Evolutionary conservation across 1,140 invertebrate species (phyloP), one percentile per base, ranked within the genome.

Genomic region (Papilio polyxenes): DNA sequence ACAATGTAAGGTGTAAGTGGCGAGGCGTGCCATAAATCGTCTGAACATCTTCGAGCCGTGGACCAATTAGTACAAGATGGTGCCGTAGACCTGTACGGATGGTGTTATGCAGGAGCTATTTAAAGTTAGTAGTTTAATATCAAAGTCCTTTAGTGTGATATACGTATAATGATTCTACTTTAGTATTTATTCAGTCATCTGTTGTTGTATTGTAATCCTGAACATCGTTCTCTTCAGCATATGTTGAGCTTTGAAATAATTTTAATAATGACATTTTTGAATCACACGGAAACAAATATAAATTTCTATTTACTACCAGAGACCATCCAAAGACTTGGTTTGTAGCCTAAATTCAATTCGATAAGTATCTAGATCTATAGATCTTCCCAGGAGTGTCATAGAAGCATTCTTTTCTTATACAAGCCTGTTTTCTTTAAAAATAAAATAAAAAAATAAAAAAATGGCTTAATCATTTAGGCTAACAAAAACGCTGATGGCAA

Each of bases 61-160:
- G 88, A 92, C 92, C 91, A 94, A 94, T 94, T 94, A 94, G 92
- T 88, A 87, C 92, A 94, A 94, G 92, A 93, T 94, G 92, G 87
- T 89, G 88, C 92, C 88, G 76, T 87, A 84, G 85, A 85, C 83
- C 82, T 86, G 83, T 81, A 80, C 78, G 87, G 88, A 87, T 44
- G 51, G 40, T 13, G 6, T 82, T 83, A 90, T 89, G 85, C 79
- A 80, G 77, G 31, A 86, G n/a, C 5, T 80, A 75, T 40, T 48
- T 75, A 75, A 75, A 75, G 17, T 75, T 20, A 49, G 31, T 40
- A 11, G 2, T 15, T 72, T 15, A 69, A 37, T 72, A 72, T 72
- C 5, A 9, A 49, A 0, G 48, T 72, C 15, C 11, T 31, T 72
- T 72, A 72, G 31, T 37, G 7, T 20, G n/a, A 37, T 69, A 6